A percentile compares a stretch with the other conserved stretches of the same genome.
Evolutionary conservation across 2,797 vertebrate genomes (phyloP).

Genomic region (Poeciliopsis infans): DNA sequence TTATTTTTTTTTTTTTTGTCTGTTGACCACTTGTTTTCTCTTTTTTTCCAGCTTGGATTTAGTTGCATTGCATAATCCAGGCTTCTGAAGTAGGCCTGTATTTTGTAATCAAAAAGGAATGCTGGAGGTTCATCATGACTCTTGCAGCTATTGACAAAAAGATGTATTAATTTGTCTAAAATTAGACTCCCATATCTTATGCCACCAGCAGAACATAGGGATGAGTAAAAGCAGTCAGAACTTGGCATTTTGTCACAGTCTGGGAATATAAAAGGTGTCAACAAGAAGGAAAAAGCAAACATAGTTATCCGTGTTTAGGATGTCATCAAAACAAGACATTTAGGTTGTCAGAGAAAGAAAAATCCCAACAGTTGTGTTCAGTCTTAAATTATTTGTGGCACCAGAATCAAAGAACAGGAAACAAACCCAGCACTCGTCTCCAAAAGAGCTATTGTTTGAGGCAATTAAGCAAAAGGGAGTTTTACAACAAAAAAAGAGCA

Average conservation of each 20-base stretch:
- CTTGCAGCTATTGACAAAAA: conserved; percentile 46
- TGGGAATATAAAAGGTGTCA: conserved; percentile 11
- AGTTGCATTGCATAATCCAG: conserved; percentile 82
- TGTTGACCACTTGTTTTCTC: not conserved
- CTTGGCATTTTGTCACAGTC: conserved; percentile 15
- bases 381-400: conserved; percentile 1
- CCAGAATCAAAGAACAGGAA: not conserved
- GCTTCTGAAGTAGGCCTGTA: conserved; percentile 65
- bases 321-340: not conserved
- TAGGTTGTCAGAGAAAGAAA: not conserved
- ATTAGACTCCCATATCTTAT: conserved; percentile 34
- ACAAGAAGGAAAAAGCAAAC: conserved; percentile 24
- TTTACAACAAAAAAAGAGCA: not conserved
- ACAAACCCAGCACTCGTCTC: not conserved
- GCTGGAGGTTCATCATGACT: conserved; percentile 65
- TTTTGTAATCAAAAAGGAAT: conserved; percentile 66
- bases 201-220: conserved; percentile 21
- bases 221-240: conserved; percentile 27
- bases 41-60: conserved; percentile 55
- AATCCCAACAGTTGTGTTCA: not conserved
- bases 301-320: conserved; percentile 13
- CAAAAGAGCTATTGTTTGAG: not conserved
- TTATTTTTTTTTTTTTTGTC: conserved; percentile 22
- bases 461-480: not conserved
- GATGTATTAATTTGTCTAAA: conserved; percentile 42